Percentiles rank a stretch among this genome's conserved stretches.
Evolutionary conservation across 1,140 invertebrate species (phyloP).

Genomic region (Drosophila albomicans): DNA sequence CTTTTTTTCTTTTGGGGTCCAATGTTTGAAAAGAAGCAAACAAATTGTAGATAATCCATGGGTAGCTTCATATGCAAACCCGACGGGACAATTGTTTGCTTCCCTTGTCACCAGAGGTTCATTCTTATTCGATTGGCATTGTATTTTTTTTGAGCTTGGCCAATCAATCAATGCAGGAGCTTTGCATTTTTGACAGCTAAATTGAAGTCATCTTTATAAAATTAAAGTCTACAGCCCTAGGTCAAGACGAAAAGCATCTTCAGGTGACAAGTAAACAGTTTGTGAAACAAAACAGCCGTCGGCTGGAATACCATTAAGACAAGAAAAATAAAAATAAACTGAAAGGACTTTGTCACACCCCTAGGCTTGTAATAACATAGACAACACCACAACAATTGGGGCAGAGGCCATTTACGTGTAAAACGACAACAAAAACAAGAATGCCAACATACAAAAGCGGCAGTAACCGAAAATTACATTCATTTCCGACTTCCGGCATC

Average conservation of each 20-base stretch:
- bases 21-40: slow-evolving; percentile 22
- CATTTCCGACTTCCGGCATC: slow-evolving; percentile 73
- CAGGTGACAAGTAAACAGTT: slow-evolving; percentile 36
- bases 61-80: not conserved
- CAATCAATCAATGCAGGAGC: slow-evolving; percentile 71
- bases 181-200: slow-evolving; percentile 46
- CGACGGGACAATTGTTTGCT: slow-evolving; percentile 14
- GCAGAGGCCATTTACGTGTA: slow-evolving; percentile 39
- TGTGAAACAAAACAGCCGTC: slow-evolving; percentile 24
- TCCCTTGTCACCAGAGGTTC: slow-evolving; percentile 39
- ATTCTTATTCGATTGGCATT: slow-evolving; percentile 24
- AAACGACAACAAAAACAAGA: slow-evolving; percentile 24
- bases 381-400: slow-evolving; percentile 63
- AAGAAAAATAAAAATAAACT: slow-evolving; percentile 39
- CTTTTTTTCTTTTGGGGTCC: slow-evolving; percentile 20
- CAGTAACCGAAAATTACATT: slow-evolving; percentile 63
- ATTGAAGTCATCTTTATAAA: slow-evolving; percentile 25
- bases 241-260: slow-evolving; percentile 29
- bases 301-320: slow-evolving; percentile 34
- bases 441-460: slow-evolving; percentile 25
- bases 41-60: slow-evolving; percentile 58
- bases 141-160: slow-evolving; percentile 16
- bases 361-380: slow-evolving; percentile 52
- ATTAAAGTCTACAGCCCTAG: slow-evolving; percentile 40
- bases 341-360: slow-evolving; percentile 29